phyloP scores from a whole-genome alignment of 2,797 vertebrate species.

The Miichthys miiuy region DNA sequence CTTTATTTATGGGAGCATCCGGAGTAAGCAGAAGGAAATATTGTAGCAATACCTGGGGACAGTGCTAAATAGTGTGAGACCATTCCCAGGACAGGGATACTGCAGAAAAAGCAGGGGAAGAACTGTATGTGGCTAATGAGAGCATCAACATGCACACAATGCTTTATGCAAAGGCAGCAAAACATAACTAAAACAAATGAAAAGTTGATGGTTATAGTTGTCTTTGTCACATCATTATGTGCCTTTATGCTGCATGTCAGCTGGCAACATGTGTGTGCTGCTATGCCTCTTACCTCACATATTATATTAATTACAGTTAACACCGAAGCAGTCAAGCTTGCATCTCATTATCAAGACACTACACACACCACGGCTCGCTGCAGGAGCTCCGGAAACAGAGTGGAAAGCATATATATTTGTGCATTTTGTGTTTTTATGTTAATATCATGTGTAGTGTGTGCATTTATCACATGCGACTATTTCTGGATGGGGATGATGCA shows the following conservation, averaged over 20 bases:
- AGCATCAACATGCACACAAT: slow-evolving; percentile 2
- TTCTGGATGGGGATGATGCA: slow-evolving; percentile 40
- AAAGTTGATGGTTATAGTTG: slow-evolving; percentile 50
- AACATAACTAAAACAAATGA: slow-evolving; percentile 50
- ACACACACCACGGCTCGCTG: background rate
- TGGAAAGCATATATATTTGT: background rate
- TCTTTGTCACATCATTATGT: slow-evolving; percentile 21
- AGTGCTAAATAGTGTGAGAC: slow-evolving; percentile 65
- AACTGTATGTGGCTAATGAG: slow-evolving; percentile 71
- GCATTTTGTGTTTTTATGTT: background rate
- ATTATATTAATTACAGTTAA: slow-evolving; percentile 74
- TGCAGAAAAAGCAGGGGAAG: slow-evolving; percentile 54
- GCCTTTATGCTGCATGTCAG: slow-evolving; percentile 42
- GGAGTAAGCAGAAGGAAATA: slow-evolving; percentile 82
- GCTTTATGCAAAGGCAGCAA: slow-evolving; percentile 53
- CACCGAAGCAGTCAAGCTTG: slow-evolving; percentile 50
- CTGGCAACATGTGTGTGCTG: slow-evolving; percentile 36
- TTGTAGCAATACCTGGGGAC: slow-evolving; percentile 76
- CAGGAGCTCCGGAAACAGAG: slow-evolving; percentile 9
- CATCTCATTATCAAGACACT: slow-evolving; percentile 63
- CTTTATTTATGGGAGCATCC: slow-evolving; percentile 81
- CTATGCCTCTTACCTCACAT: slow-evolving; percentile 45
- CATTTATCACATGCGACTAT: slow-evolving; percentile 30
- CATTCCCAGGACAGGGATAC: slow-evolving; percentile 71
- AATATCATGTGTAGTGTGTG: background rate